Conservation (phyloP, 2,888 invertebrate genomes). For the Phorcus lineatus region DNA sequence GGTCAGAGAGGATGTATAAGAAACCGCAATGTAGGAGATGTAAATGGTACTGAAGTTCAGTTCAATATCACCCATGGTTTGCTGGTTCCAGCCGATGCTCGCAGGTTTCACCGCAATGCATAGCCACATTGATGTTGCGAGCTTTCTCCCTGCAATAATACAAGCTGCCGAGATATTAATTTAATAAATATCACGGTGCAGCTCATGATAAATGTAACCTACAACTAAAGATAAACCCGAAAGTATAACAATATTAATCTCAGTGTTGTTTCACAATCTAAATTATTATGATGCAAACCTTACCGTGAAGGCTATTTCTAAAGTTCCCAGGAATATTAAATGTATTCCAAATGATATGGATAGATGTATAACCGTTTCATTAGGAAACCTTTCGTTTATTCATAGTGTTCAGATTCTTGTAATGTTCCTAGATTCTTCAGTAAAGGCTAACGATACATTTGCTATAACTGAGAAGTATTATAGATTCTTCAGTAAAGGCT, state of each 20-base stretch:
- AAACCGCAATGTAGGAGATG: too few relatives aligned
- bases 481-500: too few relatives aligned
- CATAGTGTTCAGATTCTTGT: neutral
- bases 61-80: too few relatives aligned
- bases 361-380: neutral
- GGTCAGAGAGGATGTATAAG: too few relatives aligned
- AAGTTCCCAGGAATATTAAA: neutral
- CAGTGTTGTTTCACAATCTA: neutral
- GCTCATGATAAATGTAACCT: neutral
- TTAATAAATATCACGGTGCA: neutral
- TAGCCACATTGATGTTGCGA: too few relatives aligned
- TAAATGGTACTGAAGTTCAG: too few relatives aligned
- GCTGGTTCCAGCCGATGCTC: too few relatives aligned
- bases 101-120: too few relatives aligned
- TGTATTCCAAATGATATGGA: neutral
- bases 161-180: too few relatives aligned
- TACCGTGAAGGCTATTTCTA: neutral
- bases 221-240: neutral
- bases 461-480: neutral
- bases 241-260: neutral
- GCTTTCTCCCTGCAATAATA: too few relatives aligned
- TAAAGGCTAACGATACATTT: neutral
- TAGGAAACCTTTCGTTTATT: neutral
- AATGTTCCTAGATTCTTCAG: neutral
- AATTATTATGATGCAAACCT: neutral